Evolutionary conservation across 2,888 invertebrate species (phyloP).

Genomic region (Nomada flava): DNA sequence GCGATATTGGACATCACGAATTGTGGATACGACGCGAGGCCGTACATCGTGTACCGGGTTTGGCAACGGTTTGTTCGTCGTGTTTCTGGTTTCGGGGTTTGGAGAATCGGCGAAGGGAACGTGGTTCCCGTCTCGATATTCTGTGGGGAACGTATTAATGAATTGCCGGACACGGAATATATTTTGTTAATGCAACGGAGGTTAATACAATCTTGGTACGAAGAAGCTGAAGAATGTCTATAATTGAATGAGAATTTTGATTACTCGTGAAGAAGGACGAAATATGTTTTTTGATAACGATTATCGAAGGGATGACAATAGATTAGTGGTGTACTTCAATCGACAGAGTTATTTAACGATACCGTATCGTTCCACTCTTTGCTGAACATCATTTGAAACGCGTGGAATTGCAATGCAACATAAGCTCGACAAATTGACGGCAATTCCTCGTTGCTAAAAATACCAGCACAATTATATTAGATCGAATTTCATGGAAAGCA

Average conservation of each 20-base stretch:
- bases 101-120: background rate
- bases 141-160: background rate
- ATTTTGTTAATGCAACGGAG: too few relatives aligned
- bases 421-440: too few relatives aligned
- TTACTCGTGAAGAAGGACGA: background rate
- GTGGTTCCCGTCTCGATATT: too few relatives aligned
- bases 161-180: background rate
- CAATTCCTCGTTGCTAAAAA: too few relatives aligned
- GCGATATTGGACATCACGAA: background rate
- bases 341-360: background rate
- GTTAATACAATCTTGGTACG: too few relatives aligned
- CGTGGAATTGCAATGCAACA: too few relatives aligned
- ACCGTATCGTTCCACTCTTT: too few relatives aligned
- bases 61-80: slow-evolving; percentile 20
- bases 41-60: slow-evolving; percentile 30
- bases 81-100: slow-evolving; percentile 5
- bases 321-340: background rate
- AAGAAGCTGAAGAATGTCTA: too few relatives aligned
- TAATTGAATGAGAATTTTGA: background rate
- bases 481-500: too few relatives aligned
- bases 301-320: background rate
- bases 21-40: background rate
- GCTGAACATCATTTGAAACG: too few relatives aligned
- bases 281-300: background rate
- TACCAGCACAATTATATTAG: too few relatives aligned